Conservation (phyloP, 2,888 invertebrate species). For the Strigamia crassipes region DNA sequence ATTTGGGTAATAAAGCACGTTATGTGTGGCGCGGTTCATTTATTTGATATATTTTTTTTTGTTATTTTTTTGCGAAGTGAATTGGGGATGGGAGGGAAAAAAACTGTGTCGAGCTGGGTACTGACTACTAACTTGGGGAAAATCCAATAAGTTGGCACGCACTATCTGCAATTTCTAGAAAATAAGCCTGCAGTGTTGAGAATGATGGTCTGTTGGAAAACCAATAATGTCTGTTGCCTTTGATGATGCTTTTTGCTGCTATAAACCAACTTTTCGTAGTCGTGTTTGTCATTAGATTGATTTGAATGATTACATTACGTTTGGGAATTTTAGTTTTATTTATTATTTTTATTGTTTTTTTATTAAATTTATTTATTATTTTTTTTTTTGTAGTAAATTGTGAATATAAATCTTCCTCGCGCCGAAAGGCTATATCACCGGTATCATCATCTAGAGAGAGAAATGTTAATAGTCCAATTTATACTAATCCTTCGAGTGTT, state of each 20-base stretch:
- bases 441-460: constrained; percentile 5
- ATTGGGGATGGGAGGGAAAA: neutral
- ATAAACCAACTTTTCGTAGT: constrained; percentile 19
- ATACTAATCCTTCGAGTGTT: constrained; percentile 1
- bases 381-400: neutral
- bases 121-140: constrained; percentile 34
- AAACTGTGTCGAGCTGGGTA: neutral
- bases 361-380: neutral
- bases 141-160: constrained; percentile 37
- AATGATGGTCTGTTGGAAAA: constrained; percentile 31
- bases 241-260: constrained; percentile 23
- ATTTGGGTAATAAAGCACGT: neutral
- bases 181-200: constrained; percentile 37
- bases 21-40: neutral
- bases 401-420: constrained; percentile 1
- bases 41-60: too few relatives aligned
- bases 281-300: neutral
- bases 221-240: constrained; percentile 31
- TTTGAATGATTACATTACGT: neutral
- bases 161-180: constrained; percentile 31
- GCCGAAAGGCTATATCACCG: constrained; percentile 6
- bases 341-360: neutral
- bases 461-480: constrained; percentile 5
- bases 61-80: neutral
- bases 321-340: neutral